Base-by-base conservation (phyloP, 64 coral and sea anemone genomes). In the Acropora tenuis region DNA sequence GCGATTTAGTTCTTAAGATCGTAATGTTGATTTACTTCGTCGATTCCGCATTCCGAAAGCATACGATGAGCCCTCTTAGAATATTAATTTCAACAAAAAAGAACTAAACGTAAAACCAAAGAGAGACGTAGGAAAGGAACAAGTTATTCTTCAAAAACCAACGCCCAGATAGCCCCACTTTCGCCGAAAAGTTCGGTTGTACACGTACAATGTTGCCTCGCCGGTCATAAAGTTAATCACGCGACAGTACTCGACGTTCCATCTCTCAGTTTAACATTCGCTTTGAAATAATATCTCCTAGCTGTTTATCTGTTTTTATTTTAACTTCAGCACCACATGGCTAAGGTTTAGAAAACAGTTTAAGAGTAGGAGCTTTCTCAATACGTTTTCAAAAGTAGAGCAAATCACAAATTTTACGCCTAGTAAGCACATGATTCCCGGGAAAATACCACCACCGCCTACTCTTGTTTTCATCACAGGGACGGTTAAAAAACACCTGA, bases 391-490 rank as follows among this genome's bases (percentile, higher is more conserved):
- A 30, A 30, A 30, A 30, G 30, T 30, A 30, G 30, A 30, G 30
- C 30, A 30, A 30, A 30, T 40, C 69, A 44, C 11, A 45, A 45
- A 75, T 44, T 75, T 12, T 44, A 45, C 13, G 46, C 15, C 16
- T 6, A 3, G 68, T n/a, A 78, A 30, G 30, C 4, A 1, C 9
- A 48, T 1, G 16, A 85, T 85, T 85, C 82, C 82, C 82, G 82
- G 82, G 82, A 85, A 85, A 85, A 15, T 6, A 18, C 61, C 43
- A 30, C 30, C 30, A 30, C 30, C 45, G 18, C 82, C 82, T 20
- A 69, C 42, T 16, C 43, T 4, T 4, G 8, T 47, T 72, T 85
- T 49, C 82, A 66, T 85, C 63, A 85, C 65, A 3, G n/a, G 61
- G 10, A 10, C 4, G 65, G n/a, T 40, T 7, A 20, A 71, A 43